Evolutionary conservation across 2,797 vertebrate species (phyloP).

Genomic region (Mormyrops attenuatus): DNA sequence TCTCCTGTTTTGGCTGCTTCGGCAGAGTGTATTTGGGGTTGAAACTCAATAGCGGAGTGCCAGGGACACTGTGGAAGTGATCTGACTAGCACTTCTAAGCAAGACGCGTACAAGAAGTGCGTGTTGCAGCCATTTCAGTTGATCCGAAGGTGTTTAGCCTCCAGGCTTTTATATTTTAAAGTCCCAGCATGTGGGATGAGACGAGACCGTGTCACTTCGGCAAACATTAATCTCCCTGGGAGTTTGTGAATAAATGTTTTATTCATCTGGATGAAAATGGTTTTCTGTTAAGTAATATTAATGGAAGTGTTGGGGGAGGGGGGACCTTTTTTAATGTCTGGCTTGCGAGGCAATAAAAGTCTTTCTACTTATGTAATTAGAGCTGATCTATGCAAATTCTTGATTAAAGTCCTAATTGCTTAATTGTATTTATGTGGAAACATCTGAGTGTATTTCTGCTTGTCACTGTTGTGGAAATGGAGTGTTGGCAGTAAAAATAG

Average conservation of each 20-base stretch:
- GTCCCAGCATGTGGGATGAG: slow-evolving; percentile 1
- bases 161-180: slow-evolving; percentile 9
- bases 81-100: neutral
- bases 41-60: neutral
- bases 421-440: slow-evolving; percentile 7
- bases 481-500: neutral
- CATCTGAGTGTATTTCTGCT: neutral
- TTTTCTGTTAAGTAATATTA: slow-evolving; percentile 8
- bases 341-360: neutral
- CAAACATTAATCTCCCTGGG: neutral
- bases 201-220: neutral
- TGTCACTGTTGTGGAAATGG: neutral
- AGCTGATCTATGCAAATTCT: slow-evolving; percentile 5
- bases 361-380: neutral
- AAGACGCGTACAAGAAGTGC: neutral
- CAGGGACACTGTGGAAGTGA: neutral
- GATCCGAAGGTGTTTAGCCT: neutral
- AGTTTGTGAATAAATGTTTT: slow-evolving; percentile 6
- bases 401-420: neutral
- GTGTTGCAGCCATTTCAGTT: neutral
- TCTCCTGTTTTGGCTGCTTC: slow-evolving; percentile 1
- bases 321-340: neutral
- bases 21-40: neutral
- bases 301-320: neutral
- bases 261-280: slow-evolving; percentile 9